Percentiles rank a stretch among this genome's conserved stretches.
Conservation (phyloP, 2,797 vertebrate species). For the Crotalus adamanteus region DNA sequence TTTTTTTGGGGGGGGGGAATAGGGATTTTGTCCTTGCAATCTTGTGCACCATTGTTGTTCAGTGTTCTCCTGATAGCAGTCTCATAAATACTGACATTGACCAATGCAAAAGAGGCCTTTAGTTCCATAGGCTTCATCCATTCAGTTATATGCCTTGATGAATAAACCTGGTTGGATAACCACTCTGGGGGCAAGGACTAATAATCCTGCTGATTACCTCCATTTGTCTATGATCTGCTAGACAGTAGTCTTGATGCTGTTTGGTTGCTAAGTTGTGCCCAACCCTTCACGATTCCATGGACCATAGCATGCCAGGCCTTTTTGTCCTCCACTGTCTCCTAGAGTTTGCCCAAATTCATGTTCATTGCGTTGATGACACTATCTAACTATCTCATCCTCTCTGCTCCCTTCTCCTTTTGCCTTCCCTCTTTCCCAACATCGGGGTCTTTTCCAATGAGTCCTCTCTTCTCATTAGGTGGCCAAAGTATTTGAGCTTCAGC, state of each 20-base stretch:
- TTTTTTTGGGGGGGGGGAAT: neutral
- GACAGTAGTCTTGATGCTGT: neutral
- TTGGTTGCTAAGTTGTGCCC: neutral
- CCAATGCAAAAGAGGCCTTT: neutral
- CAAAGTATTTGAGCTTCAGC: neutral
- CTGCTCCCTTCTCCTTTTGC: neutral
- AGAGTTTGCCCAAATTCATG: neutral
- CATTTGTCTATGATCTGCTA: neutral
- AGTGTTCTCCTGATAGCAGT: neutral
- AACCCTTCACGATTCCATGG: neutral
- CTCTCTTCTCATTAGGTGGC: neutral
- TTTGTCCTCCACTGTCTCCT: neutral
- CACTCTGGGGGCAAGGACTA: neutral
- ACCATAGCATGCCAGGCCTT: neutral
- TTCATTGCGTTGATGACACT: neutral
- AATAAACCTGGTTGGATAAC: neutral
- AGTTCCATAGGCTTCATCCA: neutral
- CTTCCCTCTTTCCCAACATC: neutral
- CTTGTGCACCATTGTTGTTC: neutral
- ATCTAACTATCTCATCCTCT: neutral
- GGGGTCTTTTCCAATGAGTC: neutral
- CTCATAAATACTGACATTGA: neutral
- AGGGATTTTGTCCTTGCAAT: neutral
- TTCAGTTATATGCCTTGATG: neutral
- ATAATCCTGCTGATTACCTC: neutral